Conservation (phyloP, 2,888 invertebrate genomes). For the Erebia epiphron region DNA sequence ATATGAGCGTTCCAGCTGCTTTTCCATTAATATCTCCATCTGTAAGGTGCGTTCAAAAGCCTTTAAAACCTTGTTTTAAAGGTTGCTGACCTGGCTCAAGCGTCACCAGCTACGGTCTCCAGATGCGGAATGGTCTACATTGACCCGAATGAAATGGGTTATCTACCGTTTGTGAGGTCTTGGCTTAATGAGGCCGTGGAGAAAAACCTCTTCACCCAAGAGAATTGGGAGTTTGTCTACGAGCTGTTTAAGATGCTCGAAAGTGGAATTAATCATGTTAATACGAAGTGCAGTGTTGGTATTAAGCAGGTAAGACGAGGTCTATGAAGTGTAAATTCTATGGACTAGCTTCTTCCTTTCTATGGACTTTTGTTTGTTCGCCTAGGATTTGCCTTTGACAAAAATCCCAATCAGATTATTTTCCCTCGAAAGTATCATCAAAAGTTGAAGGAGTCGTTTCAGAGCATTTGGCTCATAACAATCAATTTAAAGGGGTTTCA, state of each 20-base stretch:
- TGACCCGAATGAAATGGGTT: conserved; percentile 91
- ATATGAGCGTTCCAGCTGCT: too few species aligned
- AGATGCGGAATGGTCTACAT: conserved; percentile 95
- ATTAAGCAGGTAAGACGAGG: conserved; percentile 85
- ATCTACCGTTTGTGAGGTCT: conserved; percentile 90
- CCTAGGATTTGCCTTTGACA: too few species aligned
- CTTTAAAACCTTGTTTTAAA: conserved; percentile 38
- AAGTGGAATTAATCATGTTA: conserved; percentile 85
- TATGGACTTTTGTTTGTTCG: too few species aligned
- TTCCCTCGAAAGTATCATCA: too few species aligned
- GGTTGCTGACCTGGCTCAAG: conserved; percentile 92
- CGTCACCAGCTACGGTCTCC: conserved; percentile 94
- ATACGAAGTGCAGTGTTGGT: conserved; percentile 86
- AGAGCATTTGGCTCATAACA: too few species aligned
- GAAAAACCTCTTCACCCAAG: conserved; percentile 73
- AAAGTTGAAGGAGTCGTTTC: too few species aligned
- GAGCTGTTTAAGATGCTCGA: conserved; percentile 87
- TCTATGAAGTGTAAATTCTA: background rate
- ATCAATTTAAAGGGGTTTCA: too few species aligned
- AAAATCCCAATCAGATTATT: background rate
- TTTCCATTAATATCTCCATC: too few species aligned
- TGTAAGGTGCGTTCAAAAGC: too few species aligned
- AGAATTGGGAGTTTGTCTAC: conserved; percentile 85
- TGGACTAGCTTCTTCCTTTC: too few species aligned
- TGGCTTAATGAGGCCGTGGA: conserved; percentile 86